Evolutionary conservation across 2,888 invertebrate genomes (phyloP).

Genomic region (Conistra vaccinii): DNA sequence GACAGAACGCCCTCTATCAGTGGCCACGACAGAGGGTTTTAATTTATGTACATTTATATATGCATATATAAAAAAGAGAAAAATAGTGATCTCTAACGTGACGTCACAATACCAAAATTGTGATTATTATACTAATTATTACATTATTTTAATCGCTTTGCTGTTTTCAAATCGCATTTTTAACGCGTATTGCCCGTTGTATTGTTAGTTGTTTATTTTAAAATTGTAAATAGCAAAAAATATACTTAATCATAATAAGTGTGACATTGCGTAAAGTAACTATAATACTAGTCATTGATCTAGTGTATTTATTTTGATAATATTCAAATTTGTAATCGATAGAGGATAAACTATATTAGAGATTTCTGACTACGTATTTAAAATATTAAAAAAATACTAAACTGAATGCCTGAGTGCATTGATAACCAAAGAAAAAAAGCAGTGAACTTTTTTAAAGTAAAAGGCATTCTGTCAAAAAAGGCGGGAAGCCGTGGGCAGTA

Average conservation of each 20-base stretch:
- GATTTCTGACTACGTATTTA: conserved; percentile 61
- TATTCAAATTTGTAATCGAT: conserved; percentile 72
- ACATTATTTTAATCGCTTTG: conserved; percentile 77
- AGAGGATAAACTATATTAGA: conserved; percentile 67
- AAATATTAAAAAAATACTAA: conserved; percentile 50
- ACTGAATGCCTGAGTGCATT: conserved; percentile 74
- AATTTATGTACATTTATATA: conserved; percentile 84
- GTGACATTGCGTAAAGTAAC: conserved; percentile 83
- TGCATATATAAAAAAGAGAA: conserved; percentile 88
- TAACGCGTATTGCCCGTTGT: conserved; percentile 82
- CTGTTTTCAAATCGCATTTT: conserved; percentile 83
- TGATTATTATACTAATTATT: conserved; percentile 79
- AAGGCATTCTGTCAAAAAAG: conserved; percentile 60
- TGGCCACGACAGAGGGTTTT: conserved; percentile 87
- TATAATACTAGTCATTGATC: conserved; percentile 90
- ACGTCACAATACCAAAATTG: conserved; percentile 88
- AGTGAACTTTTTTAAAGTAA: conserved; percentile 64
- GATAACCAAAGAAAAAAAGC: conserved; percentile 79
- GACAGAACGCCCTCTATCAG: conserved; percentile 86
- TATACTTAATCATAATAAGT: conserved; percentile 74
- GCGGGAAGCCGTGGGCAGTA: conserved; percentile 58
- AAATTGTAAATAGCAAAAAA: conserved; percentile 72
- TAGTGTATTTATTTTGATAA: conserved; percentile 88
- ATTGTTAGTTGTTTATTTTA: conserved; percentile 76
- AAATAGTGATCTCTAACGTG: conserved; percentile 88